A percentile compares a stretch with the other conserved stretches of the same genome.
These are phyloP conservation scores for Plectus sambesii DNA, from an alignment of 1,140 invertebrate species.

Conservation along the genomic window DNA sequence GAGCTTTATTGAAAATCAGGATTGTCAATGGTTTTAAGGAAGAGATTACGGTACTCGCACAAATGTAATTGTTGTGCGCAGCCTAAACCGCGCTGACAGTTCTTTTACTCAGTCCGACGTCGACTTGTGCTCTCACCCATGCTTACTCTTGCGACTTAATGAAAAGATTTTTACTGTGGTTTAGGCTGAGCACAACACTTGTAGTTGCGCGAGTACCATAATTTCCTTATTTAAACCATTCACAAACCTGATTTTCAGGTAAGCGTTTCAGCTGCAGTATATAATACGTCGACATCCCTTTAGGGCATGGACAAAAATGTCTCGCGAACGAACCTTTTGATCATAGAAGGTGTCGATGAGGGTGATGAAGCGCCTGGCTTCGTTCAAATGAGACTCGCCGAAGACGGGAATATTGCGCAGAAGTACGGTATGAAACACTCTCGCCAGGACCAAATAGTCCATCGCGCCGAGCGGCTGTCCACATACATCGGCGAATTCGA, in stretches of 20 bases:
- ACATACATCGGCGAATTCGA: slow-evolving; percentile 79
- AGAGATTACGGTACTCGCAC: no score
- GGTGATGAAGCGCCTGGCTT: slow-evolving; percentile 84
- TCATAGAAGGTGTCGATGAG: slow-evolving; percentile 95
- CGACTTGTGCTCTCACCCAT: no score
- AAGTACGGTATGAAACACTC: slow-evolving; percentile 85
- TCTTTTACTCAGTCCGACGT: no score
- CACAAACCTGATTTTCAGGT: no score
- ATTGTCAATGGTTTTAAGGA: no score
- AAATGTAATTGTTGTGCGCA: no score
- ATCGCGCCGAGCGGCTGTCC: slow-evolving; percentile 73
- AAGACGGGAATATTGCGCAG: slow-evolving; percentile 77
- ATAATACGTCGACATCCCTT: slow-evolving; percentile 6
- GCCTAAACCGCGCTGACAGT: no score
- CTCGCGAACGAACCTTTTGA: slow-evolving; percentile 58
- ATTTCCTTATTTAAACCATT: not conserved
- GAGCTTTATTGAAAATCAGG: slow-evolving; percentile 3
- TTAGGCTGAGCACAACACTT: slow-evolving; percentile 1
- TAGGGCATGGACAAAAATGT: not conserved
- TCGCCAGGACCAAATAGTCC: slow-evolving; percentile 80
- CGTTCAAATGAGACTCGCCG: slow-evolving; percentile 59
- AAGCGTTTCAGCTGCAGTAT: no score
- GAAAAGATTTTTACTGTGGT: no score
- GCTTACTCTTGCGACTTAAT: no score
- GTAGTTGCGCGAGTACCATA: not conserved